These are phyloP conservation scores for Oxyruncus cristatus DNA, from an alignment of 2,113 vertebrate species.

Conservation along the genomic window DNA sequence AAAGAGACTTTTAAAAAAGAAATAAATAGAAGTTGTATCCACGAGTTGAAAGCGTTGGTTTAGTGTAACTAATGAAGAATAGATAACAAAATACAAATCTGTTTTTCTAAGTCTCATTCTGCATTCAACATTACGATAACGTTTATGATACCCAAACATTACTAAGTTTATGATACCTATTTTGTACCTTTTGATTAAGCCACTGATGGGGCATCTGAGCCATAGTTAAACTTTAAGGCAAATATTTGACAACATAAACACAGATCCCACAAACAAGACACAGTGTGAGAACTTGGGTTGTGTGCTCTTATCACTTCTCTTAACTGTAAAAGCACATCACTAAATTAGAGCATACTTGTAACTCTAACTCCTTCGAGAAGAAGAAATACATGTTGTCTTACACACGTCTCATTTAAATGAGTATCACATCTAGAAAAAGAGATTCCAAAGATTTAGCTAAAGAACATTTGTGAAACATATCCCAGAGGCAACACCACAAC, in stretches of 20 bases:
- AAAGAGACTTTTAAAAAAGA: neutral
- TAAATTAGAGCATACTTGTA: neutral
- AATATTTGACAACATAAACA: neutral
- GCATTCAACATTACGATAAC: neutral
- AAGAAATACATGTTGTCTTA: neutral
- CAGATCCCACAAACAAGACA: neutral
- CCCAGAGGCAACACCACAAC: neutral
- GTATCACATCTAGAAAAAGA: neutral
- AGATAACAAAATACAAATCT: too few species aligned
- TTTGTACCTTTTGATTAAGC: neutral
- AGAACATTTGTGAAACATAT: neutral
- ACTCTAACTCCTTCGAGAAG: neutral
- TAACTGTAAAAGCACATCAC: neutral
- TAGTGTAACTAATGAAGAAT: too few species aligned
- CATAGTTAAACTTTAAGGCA: neutral
- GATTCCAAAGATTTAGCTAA: neutral
- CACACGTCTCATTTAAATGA: accelerated
- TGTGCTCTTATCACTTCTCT: neutral
- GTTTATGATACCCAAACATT: neutral
- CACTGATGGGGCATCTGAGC: neutral
- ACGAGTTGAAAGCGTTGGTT: too few species aligned
- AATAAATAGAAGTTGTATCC: too few species aligned
- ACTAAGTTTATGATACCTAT: neutral
- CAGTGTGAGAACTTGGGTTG: neutral
- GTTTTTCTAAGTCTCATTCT: neutral